phyloP scores from a whole-genome alignment of 2,888 invertebrate species.

The Ephialtes manifestator region DNA sequence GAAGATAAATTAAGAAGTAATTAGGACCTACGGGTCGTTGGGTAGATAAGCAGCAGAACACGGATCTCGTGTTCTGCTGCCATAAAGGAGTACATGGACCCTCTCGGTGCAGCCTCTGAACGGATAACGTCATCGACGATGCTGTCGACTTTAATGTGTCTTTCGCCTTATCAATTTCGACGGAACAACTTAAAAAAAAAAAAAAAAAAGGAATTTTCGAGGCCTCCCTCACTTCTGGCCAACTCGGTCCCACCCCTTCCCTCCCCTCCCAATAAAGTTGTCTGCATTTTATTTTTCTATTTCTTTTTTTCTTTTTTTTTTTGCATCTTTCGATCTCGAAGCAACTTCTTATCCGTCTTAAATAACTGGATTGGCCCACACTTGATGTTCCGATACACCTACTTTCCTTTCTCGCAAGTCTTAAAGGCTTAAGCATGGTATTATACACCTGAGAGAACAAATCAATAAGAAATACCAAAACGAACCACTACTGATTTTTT shows the following conservation, averaged over 20 bases:
- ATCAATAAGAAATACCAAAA: slow-evolving; percentile 2
- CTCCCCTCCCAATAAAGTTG: background rate
- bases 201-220: slow-evolving; percentile 17
- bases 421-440: background rate
- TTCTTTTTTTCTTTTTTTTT: slow-evolving; percentile 35
- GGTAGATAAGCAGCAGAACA: slow-evolving; percentile 30
- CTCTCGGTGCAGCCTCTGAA: slow-evolving; percentile 12
- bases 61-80: slow-evolving; percentile 14
- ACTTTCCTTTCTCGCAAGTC: slow-evolving; percentile 67
- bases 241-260: slow-evolving; percentile 16
- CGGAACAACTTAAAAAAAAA: background rate
- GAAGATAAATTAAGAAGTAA: slow-evolving; percentile 34
- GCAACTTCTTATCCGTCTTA: slow-evolving; percentile 73
- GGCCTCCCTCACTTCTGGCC: slow-evolving; percentile 47
- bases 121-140: slow-evolving; percentile 75
- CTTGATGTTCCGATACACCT: slow-evolving; percentile 75
- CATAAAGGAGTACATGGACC: slow-evolving; percentile 1
- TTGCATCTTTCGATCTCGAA: slow-evolving; percentile 17
- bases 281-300: background rate
- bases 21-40: slow-evolving; percentile 12
- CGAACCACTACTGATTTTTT: background rate
- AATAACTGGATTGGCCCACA: slow-evolving; percentile 81
- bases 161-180: slow-evolving; percentile 77
- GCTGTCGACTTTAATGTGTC: slow-evolving; percentile 71
- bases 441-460: background rate